Evolutionary conservation across 2,113 vertebrate species (phyloP).

Genomic region (Anoplopoma fimbria): DNA sequence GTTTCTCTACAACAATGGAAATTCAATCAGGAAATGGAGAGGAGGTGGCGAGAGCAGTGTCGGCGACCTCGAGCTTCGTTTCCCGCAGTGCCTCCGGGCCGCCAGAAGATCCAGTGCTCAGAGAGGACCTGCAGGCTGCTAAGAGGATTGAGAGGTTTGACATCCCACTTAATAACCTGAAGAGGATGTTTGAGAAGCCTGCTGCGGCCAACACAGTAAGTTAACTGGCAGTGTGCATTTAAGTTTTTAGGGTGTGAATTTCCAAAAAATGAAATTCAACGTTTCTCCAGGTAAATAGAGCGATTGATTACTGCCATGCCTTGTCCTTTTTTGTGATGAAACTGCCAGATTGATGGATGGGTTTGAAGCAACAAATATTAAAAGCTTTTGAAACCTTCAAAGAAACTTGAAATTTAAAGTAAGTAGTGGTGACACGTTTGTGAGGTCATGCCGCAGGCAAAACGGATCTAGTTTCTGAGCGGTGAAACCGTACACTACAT

Average conservation of each 20-base stretch:
- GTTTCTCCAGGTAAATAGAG: constrained; percentile 7
- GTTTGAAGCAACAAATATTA: not conserved
- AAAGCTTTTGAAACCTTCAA: constrained; percentile 1
- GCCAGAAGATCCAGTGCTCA: constrained; percentile 46
- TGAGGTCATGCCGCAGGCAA: not conserved
- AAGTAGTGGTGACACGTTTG: constrained; percentile 1
- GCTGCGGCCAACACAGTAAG: constrained; percentile 67
- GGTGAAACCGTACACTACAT: constrained; percentile 12
- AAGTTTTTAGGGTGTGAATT: not conserved
- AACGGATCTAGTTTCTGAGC: constrained; percentile 28
- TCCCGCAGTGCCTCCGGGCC: constrained; percentile 46
- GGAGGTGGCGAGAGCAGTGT: constrained; percentile 67
- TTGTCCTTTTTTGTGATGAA: too few species aligned
- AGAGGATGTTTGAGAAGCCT: constrained; percentile 86
- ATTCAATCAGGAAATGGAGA: constrained; percentile 86
- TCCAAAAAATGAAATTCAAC: not conserved
- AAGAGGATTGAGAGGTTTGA: constrained; percentile 83
- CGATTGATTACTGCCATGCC: not conserved
- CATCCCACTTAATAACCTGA: constrained; percentile 83
- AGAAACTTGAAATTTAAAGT: constrained; percentile 16
- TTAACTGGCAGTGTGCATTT: not conserved
- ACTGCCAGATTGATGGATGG: constrained; percentile 18
- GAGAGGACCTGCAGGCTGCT: constrained; percentile 77
- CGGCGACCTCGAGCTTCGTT: constrained; percentile 63
- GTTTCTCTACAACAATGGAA: constrained; percentile 86